These are phyloP conservation scores for Nymphalis c-album DNA, from an alignment of 2,888 invertebrate species.

Conservation along the genomic window DNA sequence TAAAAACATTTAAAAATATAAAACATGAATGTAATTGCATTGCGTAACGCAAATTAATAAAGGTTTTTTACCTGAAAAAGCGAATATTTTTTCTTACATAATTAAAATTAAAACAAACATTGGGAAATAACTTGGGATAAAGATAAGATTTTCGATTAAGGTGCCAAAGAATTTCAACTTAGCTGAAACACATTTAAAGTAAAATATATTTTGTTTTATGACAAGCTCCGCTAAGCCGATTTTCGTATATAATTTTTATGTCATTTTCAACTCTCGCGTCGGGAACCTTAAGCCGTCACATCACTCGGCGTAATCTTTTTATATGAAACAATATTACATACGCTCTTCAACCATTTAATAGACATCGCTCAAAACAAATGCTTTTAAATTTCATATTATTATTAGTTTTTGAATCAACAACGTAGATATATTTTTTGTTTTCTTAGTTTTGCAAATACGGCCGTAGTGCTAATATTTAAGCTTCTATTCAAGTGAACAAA, in stretches of 20 bases:
- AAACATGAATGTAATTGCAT: too few species aligned
- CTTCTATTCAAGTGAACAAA: background rate
- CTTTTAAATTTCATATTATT: background rate
- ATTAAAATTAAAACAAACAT: too few species aligned
- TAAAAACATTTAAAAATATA: too few species aligned
- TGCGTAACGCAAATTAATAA: too few species aligned
- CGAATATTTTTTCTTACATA: too few species aligned
- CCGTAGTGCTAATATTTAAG: background rate
- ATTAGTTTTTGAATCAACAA: background rate
- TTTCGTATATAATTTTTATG: conserved; percentile 35
- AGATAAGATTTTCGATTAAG: conserved; percentile 7
- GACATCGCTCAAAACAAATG: conserved; percentile 9
- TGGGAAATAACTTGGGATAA: too few species aligned
- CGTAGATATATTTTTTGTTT: background rate
- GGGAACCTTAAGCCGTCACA: conserved; percentile 30
- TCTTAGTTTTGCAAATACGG: too few species aligned
- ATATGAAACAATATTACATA: conserved; percentile 30
- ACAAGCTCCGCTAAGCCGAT: conserved; percentile 35
- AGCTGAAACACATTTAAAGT: conserved; percentile 25
- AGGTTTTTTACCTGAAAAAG: too few species aligned
- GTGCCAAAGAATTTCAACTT: conserved; percentile 8
- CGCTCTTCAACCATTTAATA: conserved; percentile 21
- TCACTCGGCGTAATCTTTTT: conserved; percentile 35
- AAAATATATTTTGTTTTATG: conserved; percentile 24
- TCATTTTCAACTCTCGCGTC: conserved; percentile 30